A percentile compares a stretch with the other conserved stretches of the same genome.
These are phyloP conservation scores for Elaphurus davidianus DNA, from an alignment of 2,113 vertebrate genomes.

Conservation along the genomic window DNA sequence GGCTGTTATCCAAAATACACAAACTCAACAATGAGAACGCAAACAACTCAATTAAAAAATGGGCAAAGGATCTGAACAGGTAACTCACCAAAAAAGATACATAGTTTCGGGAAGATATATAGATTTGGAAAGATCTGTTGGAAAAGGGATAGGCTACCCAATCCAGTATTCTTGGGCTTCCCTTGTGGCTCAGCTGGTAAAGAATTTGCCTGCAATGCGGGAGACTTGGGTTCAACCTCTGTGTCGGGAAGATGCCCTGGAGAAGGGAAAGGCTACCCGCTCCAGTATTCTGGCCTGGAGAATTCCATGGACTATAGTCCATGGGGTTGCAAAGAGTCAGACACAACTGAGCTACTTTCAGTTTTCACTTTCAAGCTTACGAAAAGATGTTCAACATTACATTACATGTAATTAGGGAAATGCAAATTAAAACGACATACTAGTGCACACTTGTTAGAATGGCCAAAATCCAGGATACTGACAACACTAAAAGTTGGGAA, in stretches of 20 bases:
- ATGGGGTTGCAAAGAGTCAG: neutral
- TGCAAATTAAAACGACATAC: neutral
- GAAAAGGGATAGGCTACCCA: neutral
- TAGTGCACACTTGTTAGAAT: neutral
- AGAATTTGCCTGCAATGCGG: neutral
- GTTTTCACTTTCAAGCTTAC: neutral
- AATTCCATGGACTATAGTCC: neutral
- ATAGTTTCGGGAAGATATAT: neutral
- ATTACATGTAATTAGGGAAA: neutral
- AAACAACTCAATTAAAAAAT: neutral
- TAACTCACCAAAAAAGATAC: neutral
- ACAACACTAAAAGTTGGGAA: neutral
- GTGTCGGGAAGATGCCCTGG: neutral
- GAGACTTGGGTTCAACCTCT: neutral
- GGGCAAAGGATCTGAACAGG: neutral
- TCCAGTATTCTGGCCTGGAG: neutral
- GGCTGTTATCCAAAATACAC: neutral
- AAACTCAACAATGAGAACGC: neutral
- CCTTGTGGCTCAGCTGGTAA: neutral
- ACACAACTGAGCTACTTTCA: neutral
- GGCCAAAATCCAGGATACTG: neutral
- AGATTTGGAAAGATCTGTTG: neutral
- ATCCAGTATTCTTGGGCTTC: neutral
- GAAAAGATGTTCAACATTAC: neutral
- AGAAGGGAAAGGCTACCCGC: neutral